Base-by-base conservation (phyloP, 2,888 invertebrate genomes). In the Netelia fuscicornis region DNA sequence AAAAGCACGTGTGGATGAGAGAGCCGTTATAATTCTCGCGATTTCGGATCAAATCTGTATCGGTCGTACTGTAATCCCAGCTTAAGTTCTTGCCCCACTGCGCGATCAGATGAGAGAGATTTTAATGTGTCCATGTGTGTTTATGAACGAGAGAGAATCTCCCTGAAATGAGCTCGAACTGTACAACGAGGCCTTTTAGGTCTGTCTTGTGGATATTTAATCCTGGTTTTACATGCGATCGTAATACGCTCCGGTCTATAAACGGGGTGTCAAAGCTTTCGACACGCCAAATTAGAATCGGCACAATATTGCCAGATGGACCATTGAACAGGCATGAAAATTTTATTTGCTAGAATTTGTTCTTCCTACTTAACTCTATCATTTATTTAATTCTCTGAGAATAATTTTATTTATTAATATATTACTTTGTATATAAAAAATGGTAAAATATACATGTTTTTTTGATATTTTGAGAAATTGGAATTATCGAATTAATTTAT, bases 211-310 rank as follows among this genome's bases (percentile, higher is more conserved):
- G 68, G 64, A 83, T 67, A 64, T 81, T 89, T 92, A 92, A 92
- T 91, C 91, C 89, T 81, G 88, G 90, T 91, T 91, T 92, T 92
- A 92, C 91, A 91, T 91, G 90, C 89, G 90, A 92, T 92, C 91
- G 91, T 89, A 89, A 72, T 48, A 30, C 30, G 13, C 30, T 67
- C 6, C 44, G 71, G 67, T 64, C 60, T 68, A 72, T 78, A 64
- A 83, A 81, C 25, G 60, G 44, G 68, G 71, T 87, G 88, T 88
- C 86, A 82, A 83, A 88, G 89, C 90, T 88, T 89, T 90, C 87
- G 87, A 86, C 84, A 80, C 85, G 86, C 44, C 30, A 60, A 76
- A 64, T 74, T 30, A 62, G 62, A 17, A 48, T 60, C 9, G 30
- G 1, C 37, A 62, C 23, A 37, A 68, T 68, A 72, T 62, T 64